Conservation (phyloP, 53 echinoderm and acorn worm genomes). For the Arbacia lixula region DNA sequence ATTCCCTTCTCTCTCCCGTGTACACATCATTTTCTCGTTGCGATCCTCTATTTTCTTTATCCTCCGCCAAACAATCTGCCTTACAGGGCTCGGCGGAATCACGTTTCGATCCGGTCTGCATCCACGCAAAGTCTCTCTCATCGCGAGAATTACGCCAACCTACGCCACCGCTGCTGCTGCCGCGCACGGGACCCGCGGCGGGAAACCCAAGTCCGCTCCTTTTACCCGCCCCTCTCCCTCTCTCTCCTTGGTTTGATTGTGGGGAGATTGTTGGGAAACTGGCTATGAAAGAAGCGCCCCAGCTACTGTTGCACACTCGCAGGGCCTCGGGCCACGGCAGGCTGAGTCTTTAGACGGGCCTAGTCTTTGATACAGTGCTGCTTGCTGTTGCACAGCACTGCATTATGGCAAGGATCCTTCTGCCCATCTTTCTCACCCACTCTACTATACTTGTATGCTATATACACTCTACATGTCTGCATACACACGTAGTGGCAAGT, state of each 20-base stretch:
- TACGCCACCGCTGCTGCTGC: conserved; percentile 26
- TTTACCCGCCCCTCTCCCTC: conserved; percentile 48
- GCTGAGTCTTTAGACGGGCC: neutral
- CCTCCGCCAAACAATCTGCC: conserved; percentile 25
- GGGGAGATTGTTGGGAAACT: conserved; percentile 5
- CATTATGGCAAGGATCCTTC: no score
- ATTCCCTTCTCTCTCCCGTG: conserved; percentile 22
- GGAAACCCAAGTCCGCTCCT: conserved; percentile 48
- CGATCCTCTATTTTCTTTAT: conserved; percentile 36
- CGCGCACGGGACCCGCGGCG: conserved; percentile 33
- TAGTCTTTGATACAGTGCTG: neutral
- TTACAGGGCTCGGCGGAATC: conserved; percentile 34
- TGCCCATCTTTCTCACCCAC: no score
- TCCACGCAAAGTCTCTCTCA: conserved; percentile 46
- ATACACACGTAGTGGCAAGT: no score
- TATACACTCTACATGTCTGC: no score
- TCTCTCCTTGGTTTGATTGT: conserved; percentile 28
- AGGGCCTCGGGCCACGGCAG: conserved; percentile 10
- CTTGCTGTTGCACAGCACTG: conserved; percentile 18
- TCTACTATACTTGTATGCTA: no score
- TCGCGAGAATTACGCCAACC: conserved; percentile 49
- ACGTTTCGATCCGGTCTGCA: conserved; percentile 35
- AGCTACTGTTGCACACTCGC: conserved; percentile 24
- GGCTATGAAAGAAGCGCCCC: conserved; percentile 38
- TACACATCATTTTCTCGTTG: neutral